Evolutionary conservation across 2,888 invertebrate species (phyloP), one percentile per base, ranked within the genome.

Genomic region (Molorchus minor): DNA sequence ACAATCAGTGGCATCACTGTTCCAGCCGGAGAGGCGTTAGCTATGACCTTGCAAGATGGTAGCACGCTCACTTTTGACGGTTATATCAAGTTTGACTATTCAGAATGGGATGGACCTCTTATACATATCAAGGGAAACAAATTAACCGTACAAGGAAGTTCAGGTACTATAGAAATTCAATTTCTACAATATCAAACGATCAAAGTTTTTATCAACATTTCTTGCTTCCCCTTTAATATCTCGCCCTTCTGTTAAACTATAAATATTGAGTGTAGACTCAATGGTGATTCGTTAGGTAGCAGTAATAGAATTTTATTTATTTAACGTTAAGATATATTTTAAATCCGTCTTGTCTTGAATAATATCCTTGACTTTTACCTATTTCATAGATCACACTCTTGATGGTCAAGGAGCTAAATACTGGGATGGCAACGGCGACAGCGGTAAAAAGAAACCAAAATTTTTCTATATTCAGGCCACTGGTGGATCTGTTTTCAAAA

Each of bases 341-440:
- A n/a, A n/a, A n/a, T n/a, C n/a, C n/a, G n/a, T n/a, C n/a, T n/a
- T n/a, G n/a, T n/a, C n/a, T n/a, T n/a, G n/a, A n/a, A n/a, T n/a
- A n/a, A n/a, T n/a, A n/a, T n/a, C n/a, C n/a, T n/a, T 51, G 40
- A 17, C 15, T 46, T 19, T 20, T 29, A 15, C 17, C 10, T 30
- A 12, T 45, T n/a, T 45, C 10, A 4, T 33, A 58, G 66, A 51
- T 40, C 47, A 60, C 4, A 46, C 59, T 5, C 45, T 67, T 5
- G 69, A 69, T 46, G 69, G 65, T 3, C 58, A 65, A 40, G 67
- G 67, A 10, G 61, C 61, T 40, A 53, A 56, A 15, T 69, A 69
- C 36, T 69, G 69, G 67, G 69, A 69, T 47, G 67, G 69, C 5
- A 60, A 62, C 47, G 67, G 67, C 5, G 65, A 59, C 2, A 61